Evolutionary conservation across 2,888 invertebrate genomes (phyloP).

Genomic region (Carcina quercana): DNA sequence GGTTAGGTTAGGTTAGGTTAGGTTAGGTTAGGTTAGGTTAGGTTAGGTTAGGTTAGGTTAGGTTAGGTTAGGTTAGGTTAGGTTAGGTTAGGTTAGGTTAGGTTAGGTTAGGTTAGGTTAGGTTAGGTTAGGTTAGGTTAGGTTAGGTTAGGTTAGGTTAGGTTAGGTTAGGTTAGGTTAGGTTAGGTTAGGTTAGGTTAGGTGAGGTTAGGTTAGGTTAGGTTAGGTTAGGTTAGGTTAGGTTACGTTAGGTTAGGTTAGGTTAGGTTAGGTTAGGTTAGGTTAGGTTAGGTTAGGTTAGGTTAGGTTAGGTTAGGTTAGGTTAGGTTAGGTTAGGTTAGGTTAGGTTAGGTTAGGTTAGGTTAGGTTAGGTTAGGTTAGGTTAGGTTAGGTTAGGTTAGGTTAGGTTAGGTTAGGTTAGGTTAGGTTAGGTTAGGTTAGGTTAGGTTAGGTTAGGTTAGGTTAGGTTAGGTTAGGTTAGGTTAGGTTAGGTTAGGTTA

Average conservation of each 20-base stretch:
- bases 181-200: constrained; percentile 13
- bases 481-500: constrained; percentile 4
- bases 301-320: constrained; percentile 9
- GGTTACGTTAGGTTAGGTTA: constrained; percentile 14
- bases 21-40: constrained; percentile 16
- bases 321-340: constrained; percentile 3
- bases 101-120: constrained; percentile 16
- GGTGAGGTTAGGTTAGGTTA: constrained; percentile 14
- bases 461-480: constrained; percentile 1
- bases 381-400: constrained; percentile 1
- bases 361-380: constrained; percentile 2
- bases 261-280: constrained; percentile 15
- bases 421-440: constrained; percentile 3
- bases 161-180: constrained; percentile 14
- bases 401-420: constrained; percentile 4
- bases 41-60: constrained; percentile 16
- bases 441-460: constrained; percentile 5
- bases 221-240: constrained; percentile 14
- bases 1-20: constrained; percentile 16
- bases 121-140: constrained; percentile 16
- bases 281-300: constrained; percentile 16
- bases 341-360: not conserved
- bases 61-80: constrained; percentile 15
- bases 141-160: constrained; percentile 14
- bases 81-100: constrained; percentile 17